Conservation (phyloP, 2,797 vertebrate genomes). For the Merluccius polli region DNA sequence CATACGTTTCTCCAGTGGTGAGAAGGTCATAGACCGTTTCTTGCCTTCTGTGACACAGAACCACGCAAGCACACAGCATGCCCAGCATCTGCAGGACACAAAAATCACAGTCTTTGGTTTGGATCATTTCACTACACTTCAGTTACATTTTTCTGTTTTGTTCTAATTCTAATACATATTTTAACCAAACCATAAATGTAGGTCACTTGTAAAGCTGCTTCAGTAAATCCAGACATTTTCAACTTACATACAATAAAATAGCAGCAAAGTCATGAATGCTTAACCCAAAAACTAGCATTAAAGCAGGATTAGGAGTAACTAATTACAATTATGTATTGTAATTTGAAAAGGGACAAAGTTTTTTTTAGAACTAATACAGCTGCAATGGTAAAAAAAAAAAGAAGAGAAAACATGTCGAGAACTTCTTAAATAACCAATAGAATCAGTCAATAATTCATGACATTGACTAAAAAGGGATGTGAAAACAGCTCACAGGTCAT, state of each 20-base stretch:
- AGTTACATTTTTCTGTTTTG: neutral
- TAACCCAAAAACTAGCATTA: neutral
- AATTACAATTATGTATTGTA: neutral
- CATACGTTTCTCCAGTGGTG: constrained; percentile 90
- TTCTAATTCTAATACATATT: neutral
- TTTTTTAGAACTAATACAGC: neutral
- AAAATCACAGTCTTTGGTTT: neutral
- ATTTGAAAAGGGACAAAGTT: neutral
- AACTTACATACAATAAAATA: neutral
- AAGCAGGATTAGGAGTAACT: neutral
- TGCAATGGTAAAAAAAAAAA: too few relatives aligned
- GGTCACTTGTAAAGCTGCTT: neutral
- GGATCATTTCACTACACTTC: neutral
- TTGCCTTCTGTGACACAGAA: constrained; percentile 90
- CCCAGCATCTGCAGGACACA: constrained; percentile 83
- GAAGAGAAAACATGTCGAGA: neutral
- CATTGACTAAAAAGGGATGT: neutral
- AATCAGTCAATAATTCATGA: neutral
- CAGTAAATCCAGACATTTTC: neutral
- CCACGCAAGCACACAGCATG: constrained; percentile 94
- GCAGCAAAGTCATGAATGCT: neutral
- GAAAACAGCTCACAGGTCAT: neutral
- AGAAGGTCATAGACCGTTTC: constrained; percentile 95
- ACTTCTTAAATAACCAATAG: neutral
- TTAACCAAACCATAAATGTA: neutral